Base-by-base conservation (phyloP, 2,888 invertebrate species). In the Drosophila engyochracea region DNA sequence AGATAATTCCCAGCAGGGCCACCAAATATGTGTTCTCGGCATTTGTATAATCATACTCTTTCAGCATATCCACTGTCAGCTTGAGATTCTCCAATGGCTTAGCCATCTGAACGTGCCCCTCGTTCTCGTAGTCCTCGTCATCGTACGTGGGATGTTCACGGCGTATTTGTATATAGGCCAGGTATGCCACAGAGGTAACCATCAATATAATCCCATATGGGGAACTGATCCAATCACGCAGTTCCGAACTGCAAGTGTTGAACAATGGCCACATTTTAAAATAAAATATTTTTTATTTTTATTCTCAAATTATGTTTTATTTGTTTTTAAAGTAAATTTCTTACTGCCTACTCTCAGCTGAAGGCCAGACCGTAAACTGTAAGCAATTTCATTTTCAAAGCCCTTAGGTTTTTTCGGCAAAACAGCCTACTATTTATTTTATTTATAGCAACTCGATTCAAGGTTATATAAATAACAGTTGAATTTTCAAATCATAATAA, bases 61-160 rank as follows among this genome's bases (percentile, higher is more conserved):
- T 37, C 10, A 87, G 65, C 6, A 68, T 12, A 7, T 57, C 22
- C 1, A 25, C 47, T 0, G 60, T 77, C 14, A 88, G 22, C 0
- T 1, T 1, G 0, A 85, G 60, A 30, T 79, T 53, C 3, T 31
- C 9, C 7, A 85, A 3, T 0, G 88, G 79, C 0, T 25, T 3
- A 3, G 31, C 44, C 4, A 72, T 10, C 28, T 25, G 7, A 0
- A 47, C 51, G 2, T 76, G 62, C 0, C 63, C 74, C 22, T 61
- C 70, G 1, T 37, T 19, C 53, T 60, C 51, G 9, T 74, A 82
- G 60, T 85, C 85, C 14, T 76, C 74, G 1, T 83, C 81, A n/a
- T 88, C 90, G 14, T 85, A 87, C 4, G 80, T 80, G 4, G 77
- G 82, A 55, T 71, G 30, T 0, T 57, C 67, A 0, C 67, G 60